These are phyloP conservation scores for Chrysotoxum bicinctum DNA, from an alignment of 2,888 invertebrate species.

Conservation along the genomic window DNA sequence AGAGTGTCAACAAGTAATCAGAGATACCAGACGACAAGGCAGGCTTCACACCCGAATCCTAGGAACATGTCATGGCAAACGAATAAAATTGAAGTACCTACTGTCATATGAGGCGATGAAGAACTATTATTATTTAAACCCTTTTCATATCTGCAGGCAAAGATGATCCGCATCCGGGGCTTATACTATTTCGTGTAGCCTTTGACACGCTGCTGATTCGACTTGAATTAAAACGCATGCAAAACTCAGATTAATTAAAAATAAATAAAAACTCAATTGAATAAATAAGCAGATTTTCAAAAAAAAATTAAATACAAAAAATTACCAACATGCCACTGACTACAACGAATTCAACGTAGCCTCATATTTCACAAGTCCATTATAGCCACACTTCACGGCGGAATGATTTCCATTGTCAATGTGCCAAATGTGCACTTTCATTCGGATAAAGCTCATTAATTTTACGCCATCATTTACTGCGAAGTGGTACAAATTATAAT, in stretches of 20 bases:
- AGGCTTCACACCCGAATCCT: conserved; percentile 4
- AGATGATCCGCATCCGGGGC: not conserved
- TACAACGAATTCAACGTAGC: conserved; percentile 15
- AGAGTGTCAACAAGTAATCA: conserved; percentile 58
- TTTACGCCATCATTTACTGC: conserved; percentile 59
- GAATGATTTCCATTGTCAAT: conserved; percentile 68
- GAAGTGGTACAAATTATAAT: conserved; percentile 65
- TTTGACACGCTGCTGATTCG: conserved; percentile 50
- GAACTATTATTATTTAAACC: conserved; percentile 35
- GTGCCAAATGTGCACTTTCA: conserved; percentile 71
- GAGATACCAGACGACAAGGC: not conserved
- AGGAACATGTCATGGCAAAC: conserved; percentile 19
- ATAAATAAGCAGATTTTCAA: conserved; percentile 17
- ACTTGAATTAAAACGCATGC: conserved; percentile 7
- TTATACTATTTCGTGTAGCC: conserved; percentile 15
- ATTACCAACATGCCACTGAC: conserved; percentile 28
- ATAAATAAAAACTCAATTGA: conserved; percentile 41
- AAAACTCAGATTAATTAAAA: conserved; percentile 46
- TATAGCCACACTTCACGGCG: conserved; percentile 65
- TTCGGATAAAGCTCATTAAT: conserved; percentile 68
- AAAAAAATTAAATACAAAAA: too few species aligned
- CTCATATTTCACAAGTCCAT: conserved; percentile 69
- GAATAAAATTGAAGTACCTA: conserved; percentile 30
- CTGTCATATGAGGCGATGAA: conserved; percentile 42
- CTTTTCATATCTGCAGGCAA: not conserved